phyloP scores from a whole-genome alignment of 2,888 invertebrate species.

The Erannis defoliaria region DNA sequence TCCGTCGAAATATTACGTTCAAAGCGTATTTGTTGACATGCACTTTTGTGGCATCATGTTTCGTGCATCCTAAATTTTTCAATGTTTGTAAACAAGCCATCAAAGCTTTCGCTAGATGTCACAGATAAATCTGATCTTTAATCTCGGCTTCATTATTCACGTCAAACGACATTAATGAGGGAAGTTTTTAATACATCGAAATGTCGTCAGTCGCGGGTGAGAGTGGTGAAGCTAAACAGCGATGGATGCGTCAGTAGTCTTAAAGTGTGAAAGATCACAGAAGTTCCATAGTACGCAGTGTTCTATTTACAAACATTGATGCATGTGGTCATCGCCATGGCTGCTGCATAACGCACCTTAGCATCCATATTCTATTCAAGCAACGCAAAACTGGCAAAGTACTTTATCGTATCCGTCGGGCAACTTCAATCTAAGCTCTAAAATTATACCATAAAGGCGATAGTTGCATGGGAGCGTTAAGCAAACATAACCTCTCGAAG shows the following conservation, averaged over 20 bases:
- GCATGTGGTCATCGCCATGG: constrained; percentile 86
- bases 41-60: constrained; percentile 37
- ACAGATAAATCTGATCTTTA: constrained; percentile 68
- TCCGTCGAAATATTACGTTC: constrained; percentile 49
- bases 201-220: constrained; percentile 46
- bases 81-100: constrained; percentile 80
- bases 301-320: constrained; percentile 86
- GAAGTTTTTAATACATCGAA: constrained; percentile 56
- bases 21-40: constrained; percentile 49
- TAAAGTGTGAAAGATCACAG: constrained; percentile 65
- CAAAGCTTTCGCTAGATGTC: constrained; percentile 68
- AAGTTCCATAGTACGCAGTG: constrained; percentile 66
- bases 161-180: constrained; percentile 44
- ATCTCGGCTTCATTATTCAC: constrained; percentile 44
- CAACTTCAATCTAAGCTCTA: constrained; percentile 36
- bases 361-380: constrained; percentile 72
- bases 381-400: constrained; percentile 71
- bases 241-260: constrained; percentile 59
- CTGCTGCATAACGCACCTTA: constrained; percentile 82
- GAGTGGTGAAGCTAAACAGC: constrained; percentile 54
- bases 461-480: constrained; percentile 52
- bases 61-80: constrained; percentile 42
- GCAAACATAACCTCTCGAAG: constrained; percentile 70
- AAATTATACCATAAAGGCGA: constrained; percentile 56
- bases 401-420: constrained; percentile 39